These are phyloP conservation scores for Sorex maritimensis DNA, from an alignment of 2,797 vertebrate genomes.

Conservation along the genomic window DNA sequence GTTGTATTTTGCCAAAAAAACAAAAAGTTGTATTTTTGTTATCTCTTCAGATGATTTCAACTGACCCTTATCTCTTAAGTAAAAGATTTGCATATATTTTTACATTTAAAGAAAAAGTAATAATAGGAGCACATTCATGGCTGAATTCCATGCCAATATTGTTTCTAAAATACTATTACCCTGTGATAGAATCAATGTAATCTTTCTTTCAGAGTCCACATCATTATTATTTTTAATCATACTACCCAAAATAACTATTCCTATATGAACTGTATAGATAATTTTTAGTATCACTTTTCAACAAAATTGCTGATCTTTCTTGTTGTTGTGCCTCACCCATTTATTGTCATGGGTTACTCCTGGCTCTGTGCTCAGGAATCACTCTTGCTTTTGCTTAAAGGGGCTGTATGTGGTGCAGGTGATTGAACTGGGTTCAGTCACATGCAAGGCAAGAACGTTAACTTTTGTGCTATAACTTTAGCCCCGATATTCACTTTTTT, in stretches of 20 bases:
- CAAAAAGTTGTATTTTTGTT: background rate
- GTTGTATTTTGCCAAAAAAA: background rate
- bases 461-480: too few species aligned
- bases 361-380: too few species aligned
- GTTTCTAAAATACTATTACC: background rate
- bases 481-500: too few species aligned
- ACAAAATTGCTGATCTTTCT: conserved; percentile 10
- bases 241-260: background rate
- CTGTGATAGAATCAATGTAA: background rate
- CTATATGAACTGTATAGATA: background rate
- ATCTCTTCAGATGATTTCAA: conserved; percentile 5
- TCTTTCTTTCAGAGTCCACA: conserved; percentile 1
- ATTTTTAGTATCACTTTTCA: background rate
- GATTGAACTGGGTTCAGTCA: too few species aligned
- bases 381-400: too few species aligned
- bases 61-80: background rate
- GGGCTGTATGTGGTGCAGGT: too few species aligned
- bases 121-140: background rate
- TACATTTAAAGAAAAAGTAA: background rate
- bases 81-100: background rate
- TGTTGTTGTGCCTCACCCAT: background rate
- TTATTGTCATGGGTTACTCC: too few species aligned
- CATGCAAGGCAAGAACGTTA: too few species aligned
- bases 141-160: background rate
- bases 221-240: background rate